Base-by-base conservation (phyloP, 2,113 vertebrate genomes). In the Accipiter cooperii region DNA sequence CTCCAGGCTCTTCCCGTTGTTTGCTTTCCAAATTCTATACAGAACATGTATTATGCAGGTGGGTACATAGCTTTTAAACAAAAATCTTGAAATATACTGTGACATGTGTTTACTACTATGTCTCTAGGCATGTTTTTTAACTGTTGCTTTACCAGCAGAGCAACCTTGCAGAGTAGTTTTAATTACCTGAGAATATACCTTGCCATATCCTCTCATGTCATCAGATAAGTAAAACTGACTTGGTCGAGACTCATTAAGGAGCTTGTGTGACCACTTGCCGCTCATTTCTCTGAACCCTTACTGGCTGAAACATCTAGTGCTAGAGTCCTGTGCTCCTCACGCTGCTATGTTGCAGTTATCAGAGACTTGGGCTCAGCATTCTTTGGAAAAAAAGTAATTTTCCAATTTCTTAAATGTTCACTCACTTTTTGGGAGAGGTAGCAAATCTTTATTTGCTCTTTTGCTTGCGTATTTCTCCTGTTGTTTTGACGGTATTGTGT, bases 1-100 rank as follows among this genome's bases (percentile, higher is more conserved):
- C 18, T 80, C 98, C 54, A 97, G 97, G 38, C 98, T 99, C 83
- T 99, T 99, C 73, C 99, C 99, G 0, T 87, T 99, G 44, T 99
- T 99, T 21, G 44, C 97, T n/a, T 98, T 98, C 88, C 99, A 99
- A 95, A 95, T 99, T 64, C 76, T 99, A 1, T 99, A 99, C 94
- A 98, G 99, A 84, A 97, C 97, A 2, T 99, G 99, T 92, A 13
- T 99, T 49, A 98, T 98, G 89, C 99, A 99, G 96, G 99, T 98
- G 96, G 97, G 98, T 89, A 40, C 15, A 0, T 3, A 18, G 14
- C 17, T 93, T 65, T 76, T 25, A 22, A 52, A 78, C 8, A 25
- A 34, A 36, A 68, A 3, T 16, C 18, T 40, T n/a, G 13, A 26
- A 28, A 51, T 10, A 2, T 34, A 10, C 36, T 9, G 31, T 65